Conservation (phyloP, 2,888 invertebrate species). For the Harpagoxenus sublaevis region DNA sequence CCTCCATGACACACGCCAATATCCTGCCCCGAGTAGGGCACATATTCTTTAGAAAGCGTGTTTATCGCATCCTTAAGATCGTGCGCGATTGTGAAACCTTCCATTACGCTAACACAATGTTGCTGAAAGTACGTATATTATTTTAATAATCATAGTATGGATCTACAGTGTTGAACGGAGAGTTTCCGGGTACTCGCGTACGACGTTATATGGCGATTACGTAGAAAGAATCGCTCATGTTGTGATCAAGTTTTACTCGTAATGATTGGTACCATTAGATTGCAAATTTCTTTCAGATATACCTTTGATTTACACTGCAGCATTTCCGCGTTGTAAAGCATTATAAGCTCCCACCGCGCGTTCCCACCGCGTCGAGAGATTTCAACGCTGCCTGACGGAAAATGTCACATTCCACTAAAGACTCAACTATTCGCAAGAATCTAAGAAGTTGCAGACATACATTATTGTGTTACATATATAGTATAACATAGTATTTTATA, state of each 20-base stretch:
- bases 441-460: background rate
- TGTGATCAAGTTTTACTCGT: slow-evolving; percentile 31
- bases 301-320: background rate
- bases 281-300: slow-evolving; percentile 34
- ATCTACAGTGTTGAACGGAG: slow-evolving; percentile 13
- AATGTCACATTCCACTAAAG: background rate
- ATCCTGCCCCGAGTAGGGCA: slow-evolving; percentile 29
- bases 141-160: slow-evolving; percentile 46
- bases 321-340: slow-evolving; percentile 34
- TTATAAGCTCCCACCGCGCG: background rate
- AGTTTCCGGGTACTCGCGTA: slow-evolving; percentile 44
- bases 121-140: slow-evolving; percentile 50
- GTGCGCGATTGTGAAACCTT: slow-evolving; percentile 49
- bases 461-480: background rate
- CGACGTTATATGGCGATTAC: slow-evolving; percentile 36
- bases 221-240: slow-evolving; percentile 26
- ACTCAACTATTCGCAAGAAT: background rate
- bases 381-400: background rate
- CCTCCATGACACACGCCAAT: slow-evolving; percentile 12
- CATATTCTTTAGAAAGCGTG: slow-evolving; percentile 50
- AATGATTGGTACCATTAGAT: slow-evolving; percentile 38
- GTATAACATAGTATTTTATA: background rate
- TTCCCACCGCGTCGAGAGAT: background rate
- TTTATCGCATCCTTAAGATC: slow-evolving; percentile 51
- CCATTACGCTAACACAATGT: slow-evolving; percentile 55